Conservation (phyloP, 2,888 invertebrate species). For the Proisotoma minuta region DNA sequence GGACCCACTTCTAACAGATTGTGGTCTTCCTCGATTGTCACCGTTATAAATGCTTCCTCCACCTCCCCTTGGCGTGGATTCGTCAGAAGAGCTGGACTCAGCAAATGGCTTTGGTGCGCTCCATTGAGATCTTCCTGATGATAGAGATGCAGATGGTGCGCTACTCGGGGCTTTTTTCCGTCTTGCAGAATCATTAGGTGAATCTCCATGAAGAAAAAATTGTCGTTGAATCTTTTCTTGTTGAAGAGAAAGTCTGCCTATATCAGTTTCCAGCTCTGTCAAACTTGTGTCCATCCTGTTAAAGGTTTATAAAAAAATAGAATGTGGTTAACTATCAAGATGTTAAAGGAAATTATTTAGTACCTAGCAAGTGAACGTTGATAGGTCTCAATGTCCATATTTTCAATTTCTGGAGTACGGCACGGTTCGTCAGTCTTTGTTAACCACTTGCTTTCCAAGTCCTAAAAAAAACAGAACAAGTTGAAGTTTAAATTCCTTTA, state of each 20-base stretch:
- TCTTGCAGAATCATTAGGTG: slow-evolving; percentile 36
- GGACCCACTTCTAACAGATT: slow-evolving; percentile 17
- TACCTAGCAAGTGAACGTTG: slow-evolving; percentile 76
- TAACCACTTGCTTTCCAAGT: slow-evolving; percentile 61
- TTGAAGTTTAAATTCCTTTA: too few species aligned
- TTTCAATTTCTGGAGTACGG: slow-evolving; percentile 71
- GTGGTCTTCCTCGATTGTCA: slow-evolving; percentile 24
- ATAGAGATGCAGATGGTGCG: slow-evolving; percentile 18
- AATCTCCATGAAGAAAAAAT: slow-evolving; percentile 46
- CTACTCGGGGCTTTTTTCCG: slow-evolving; percentile 41
- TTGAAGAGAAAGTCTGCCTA: slow-evolving; percentile 79
- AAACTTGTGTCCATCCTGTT: slow-evolving; percentile 86
- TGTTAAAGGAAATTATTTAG: slow-evolving; percentile 53
- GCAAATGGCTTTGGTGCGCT: slow-evolving; percentile 46
- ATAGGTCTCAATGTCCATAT: slow-evolving; percentile 74
- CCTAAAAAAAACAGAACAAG: slow-evolving; percentile 35
- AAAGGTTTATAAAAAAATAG: too few species aligned
- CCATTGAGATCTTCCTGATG: slow-evolving; percentile 46
- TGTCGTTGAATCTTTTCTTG: slow-evolving; percentile 65
- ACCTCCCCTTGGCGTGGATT: slow-evolving; percentile 20
- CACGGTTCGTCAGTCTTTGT: slow-evolving; percentile 54
- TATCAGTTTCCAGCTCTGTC: slow-evolving; percentile 89
- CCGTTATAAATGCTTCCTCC: slow-evolving; percentile 37
- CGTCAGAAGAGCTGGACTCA: slow-evolving; percentile 25
- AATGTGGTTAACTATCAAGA: too few species aligned